Conservation (phyloP, 2,888 invertebrate species). For the Teinopalpus imperialis region DNA sequence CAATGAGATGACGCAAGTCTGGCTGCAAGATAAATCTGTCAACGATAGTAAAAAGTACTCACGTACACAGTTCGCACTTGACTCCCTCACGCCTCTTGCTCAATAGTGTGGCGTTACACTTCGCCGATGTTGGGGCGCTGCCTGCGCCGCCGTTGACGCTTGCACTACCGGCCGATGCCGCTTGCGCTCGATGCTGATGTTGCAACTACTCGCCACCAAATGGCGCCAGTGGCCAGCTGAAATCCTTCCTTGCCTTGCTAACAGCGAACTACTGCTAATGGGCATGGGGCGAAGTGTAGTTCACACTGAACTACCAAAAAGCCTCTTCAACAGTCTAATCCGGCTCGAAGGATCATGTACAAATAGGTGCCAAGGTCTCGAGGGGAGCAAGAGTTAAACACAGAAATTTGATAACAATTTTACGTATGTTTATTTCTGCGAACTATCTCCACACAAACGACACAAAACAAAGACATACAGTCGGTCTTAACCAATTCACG, state of each 20-base stretch:
- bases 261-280: background rate
- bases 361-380: background rate
- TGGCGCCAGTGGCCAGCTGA: background rate
- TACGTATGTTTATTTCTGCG: too few relatives aligned
- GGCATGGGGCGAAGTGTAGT: background rate
- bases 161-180: too few relatives aligned
- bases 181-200: background rate
- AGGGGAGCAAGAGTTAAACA: too few relatives aligned
- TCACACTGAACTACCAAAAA: background rate
- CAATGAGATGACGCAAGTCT: slow-evolving; percentile 30
- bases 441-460: too few relatives aligned
- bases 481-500: too few relatives aligned
- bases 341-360: background rate
- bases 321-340: background rate
- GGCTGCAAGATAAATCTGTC: slow-evolving; percentile 32
- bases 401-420: too few relatives aligned
- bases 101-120: background rate
- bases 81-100: background rate
- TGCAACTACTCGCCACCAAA: background rate
- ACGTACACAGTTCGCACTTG: too few relatives aligned
- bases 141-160: too few relatives aligned
- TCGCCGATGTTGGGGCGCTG: background rate
- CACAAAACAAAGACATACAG: too few relatives aligned
- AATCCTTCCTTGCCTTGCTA: background rate
- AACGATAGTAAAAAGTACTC: too few relatives aligned